Base-by-base conservation (phyloP, 2,888 invertebrate species). In the Polyommatus icarus region DNA sequence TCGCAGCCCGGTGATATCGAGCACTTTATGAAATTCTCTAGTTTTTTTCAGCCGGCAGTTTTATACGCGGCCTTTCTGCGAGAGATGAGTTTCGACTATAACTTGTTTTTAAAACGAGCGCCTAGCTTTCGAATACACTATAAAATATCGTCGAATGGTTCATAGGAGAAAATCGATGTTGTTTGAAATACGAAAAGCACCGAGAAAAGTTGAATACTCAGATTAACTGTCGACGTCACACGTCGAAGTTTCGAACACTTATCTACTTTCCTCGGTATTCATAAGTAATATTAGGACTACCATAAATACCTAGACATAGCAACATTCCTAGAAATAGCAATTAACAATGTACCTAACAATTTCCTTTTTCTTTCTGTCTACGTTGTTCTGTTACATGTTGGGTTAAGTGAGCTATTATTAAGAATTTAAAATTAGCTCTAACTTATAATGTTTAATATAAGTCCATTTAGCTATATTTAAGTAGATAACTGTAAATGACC, bases 61-160 rank as follows among this genome's bases (percentile, higher is more conserved):
- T 67, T 67, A 24, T 67, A 67, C 61, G 12, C 12, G 61, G 61
- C 24, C 24, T 20, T 57, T 18, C 59, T 67, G 10, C 20, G 12
- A 12, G 61, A 67, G 61, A 67, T 67, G 61, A 67, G 29, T 67
- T 67, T 67, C 12, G 61, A 24, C 61, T 12, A 67, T 67, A 67
- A 67, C 61, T 67, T 24, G 24, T 24, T 67, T 12, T 67, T 67
- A 29, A 15, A 67, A 67, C 61, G 59, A 59, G 8, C 59, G 20
- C n/a, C n/a, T 18, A 59, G 59, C 59, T 59, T 8, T 59, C 59
- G 59, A 59, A 59, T 59, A 59, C 8, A 20, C 8, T 20, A 20
- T n/a, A 10, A 20, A 59, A 59, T 8, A n/a, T 57, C 5, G 8
- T 59, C 59, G 0, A 20, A 20, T 54, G 3, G 20, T 20, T 20